phyloP scores from a whole-genome alignment of 2,113 vertebrate genomes.

The Garra rufa region DNA sequence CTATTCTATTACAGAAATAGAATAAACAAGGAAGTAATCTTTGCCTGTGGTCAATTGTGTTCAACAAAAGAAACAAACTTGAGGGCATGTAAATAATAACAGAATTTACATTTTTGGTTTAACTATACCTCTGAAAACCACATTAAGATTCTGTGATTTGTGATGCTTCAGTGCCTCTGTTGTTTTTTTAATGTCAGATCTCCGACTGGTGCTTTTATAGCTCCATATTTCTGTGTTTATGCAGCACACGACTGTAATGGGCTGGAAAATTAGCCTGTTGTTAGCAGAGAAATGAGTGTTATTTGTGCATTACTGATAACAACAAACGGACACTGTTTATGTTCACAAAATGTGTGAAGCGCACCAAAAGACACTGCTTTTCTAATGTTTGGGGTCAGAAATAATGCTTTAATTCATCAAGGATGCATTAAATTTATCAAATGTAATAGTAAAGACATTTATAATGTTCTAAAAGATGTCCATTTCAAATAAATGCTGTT shows the following conservation, averaged over 20 bases:
- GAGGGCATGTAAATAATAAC: background rate
- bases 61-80: too few species aligned
- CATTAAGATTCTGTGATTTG: background rate
- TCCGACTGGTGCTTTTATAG: background rate
- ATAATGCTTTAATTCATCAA: background rate
- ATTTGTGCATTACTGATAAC: constrained; percentile 62
- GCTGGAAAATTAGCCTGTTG: constrained; percentile 72
- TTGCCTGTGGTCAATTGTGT: too few species aligned
- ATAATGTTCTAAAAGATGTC: background rate
- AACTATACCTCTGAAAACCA: background rate
- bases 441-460: background rate
- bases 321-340: background rate
- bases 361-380: background rate
- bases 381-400: background rate
- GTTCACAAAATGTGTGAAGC: background rate
- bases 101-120: background rate
- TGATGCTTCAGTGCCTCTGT: background rate
- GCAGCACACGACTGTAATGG: constrained; percentile 67
- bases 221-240: constrained; percentile 54
- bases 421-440: background rate
- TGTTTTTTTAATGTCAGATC: background rate
- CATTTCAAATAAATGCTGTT: background rate
- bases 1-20: too few species aligned
- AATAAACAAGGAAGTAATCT: too few species aligned
- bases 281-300: constrained; percentile 65